Evolutionary conservation across 2,797 vertebrate species (phyloP).

Genomic region (Hipposideros larvatus): DNA sequence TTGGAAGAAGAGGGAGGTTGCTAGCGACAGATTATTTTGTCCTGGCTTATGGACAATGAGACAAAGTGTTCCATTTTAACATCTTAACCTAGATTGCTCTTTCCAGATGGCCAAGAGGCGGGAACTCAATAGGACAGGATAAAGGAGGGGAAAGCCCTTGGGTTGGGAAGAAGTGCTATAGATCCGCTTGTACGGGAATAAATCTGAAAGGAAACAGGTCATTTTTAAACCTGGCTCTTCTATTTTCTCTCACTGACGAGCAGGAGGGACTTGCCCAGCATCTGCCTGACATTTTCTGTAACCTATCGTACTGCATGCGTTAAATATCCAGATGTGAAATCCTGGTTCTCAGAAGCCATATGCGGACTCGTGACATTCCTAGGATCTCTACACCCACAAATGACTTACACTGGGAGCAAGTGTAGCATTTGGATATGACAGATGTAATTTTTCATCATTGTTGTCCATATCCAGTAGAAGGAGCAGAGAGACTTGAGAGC

Average conservation of each 20-base stretch:
- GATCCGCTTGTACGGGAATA: not conserved
- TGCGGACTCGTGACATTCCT: not conserved
- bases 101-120: not conserved
- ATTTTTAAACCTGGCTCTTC: not conserved
- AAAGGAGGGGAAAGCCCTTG: not conserved
- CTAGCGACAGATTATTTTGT: not conserved
- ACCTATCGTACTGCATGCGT: not conserved
- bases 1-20: not conserved
- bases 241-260: constrained; percentile 31
- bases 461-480: not conserved
- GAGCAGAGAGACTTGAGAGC: not conserved
- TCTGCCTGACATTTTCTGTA: not conserved
- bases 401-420: not conserved
- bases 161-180: accelerated
- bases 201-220: constrained; percentile 40
- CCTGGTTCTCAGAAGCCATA: not conserved
- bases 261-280: constrained; percentile 56
- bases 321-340: constrained; percentile 25
- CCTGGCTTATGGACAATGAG: not conserved
- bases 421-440: constrained; percentile 65
- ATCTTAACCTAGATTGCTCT: not conserved
- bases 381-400: not conserved
- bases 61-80: not conserved
- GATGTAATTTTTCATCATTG: constrained; percentile 20
- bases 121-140: not conserved